These are phyloP conservation scores for Channa argus DNA, from an alignment of 2,113 vertebrate species.

Conservation along the genomic window DNA sequence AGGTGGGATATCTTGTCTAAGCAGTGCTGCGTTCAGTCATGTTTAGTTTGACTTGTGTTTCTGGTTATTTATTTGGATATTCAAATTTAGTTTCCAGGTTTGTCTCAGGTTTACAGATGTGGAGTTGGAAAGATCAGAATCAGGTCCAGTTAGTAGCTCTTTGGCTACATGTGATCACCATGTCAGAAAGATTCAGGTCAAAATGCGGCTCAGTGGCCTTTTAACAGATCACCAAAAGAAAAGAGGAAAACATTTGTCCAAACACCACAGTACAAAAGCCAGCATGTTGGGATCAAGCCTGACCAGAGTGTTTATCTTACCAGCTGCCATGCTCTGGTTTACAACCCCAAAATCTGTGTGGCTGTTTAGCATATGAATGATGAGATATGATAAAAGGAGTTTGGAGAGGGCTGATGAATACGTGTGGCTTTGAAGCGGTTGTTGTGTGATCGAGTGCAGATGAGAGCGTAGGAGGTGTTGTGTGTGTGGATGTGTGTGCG, in stretches of 20 bases:
- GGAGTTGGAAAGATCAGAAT: not conserved
- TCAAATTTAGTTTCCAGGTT: constrained; percentile 3
- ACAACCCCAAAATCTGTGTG: constrained; percentile 42
- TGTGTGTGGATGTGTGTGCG: constrained; percentile 43
- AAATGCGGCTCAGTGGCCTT: not conserved
- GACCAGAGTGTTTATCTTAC: constrained; percentile 13
- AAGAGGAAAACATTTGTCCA: not conserved
- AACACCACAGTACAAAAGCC: not conserved
- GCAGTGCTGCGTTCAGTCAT: not conserved
- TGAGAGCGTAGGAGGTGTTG: constrained; percentile 75
- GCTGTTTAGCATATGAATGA: constrained; percentile 73
- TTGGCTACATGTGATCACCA: not conserved
- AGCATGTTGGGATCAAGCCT: constrained; percentile 1
- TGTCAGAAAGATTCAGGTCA: constrained; percentile 5
- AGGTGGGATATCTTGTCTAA: constrained; percentile 7
- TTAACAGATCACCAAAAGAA: not conserved
- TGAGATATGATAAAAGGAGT: constrained; percentile 69
- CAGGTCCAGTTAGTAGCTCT: not conserved
- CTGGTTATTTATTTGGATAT: constrained; percentile 2
- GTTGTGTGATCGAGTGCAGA: constrained; percentile 77
- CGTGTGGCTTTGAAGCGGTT: constrained; percentile 76
- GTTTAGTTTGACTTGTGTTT: not conserved
- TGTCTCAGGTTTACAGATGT: not conserved
- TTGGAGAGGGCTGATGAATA: constrained; percentile 73
- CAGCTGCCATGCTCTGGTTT: constrained; percentile 13